A percentile compares a stretch with the other conserved stretches of the same genome.
Conservation (phyloP, 2,888 invertebrate genomes). For the Drosophila crucigera region DNA sequence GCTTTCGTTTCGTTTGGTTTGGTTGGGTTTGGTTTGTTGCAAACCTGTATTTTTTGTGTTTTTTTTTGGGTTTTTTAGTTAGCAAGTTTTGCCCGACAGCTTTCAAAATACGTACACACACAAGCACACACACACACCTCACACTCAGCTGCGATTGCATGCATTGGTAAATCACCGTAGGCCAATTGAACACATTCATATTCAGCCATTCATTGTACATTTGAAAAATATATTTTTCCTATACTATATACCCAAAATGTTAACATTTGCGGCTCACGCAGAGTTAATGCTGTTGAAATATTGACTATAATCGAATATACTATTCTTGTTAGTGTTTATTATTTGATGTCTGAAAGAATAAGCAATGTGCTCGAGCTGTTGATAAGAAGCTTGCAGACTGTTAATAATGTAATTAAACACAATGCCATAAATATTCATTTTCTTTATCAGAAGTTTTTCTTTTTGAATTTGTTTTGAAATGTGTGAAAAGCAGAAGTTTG, state of each 20-base stretch:
- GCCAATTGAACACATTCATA: background rate
- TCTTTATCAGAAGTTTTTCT: background rate
- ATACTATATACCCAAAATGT: background rate
- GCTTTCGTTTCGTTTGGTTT: conserved; percentile 27
- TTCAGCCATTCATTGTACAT: background rate
- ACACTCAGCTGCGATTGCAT: background rate
- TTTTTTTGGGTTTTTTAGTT: conserved; percentile 48
- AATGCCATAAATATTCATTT: background rate
- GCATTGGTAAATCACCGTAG: conserved; percentile 16
- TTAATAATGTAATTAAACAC: background rate
- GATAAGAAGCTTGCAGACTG: background rate
- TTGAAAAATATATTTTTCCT: background rate
- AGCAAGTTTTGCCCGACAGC: conserved; percentile 36
- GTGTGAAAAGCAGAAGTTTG: background rate
- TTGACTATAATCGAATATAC: background rate
- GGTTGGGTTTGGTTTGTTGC: conserved; percentile 43
- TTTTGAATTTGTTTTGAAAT: too few relatives aligned
- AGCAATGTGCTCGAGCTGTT: background rate
- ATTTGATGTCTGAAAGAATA: too few relatives aligned
- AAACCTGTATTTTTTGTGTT: conserved; percentile 17
- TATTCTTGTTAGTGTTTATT: background rate
- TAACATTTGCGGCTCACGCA: background rate
- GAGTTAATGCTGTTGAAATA: background rate
- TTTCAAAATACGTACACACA: conserved; percentile 45
- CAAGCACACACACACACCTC: conserved; percentile 4